phyloP scores from a whole-genome alignment of 53 echinoderm and acorn worm genomes.

The Arbacia lixula region DNA sequence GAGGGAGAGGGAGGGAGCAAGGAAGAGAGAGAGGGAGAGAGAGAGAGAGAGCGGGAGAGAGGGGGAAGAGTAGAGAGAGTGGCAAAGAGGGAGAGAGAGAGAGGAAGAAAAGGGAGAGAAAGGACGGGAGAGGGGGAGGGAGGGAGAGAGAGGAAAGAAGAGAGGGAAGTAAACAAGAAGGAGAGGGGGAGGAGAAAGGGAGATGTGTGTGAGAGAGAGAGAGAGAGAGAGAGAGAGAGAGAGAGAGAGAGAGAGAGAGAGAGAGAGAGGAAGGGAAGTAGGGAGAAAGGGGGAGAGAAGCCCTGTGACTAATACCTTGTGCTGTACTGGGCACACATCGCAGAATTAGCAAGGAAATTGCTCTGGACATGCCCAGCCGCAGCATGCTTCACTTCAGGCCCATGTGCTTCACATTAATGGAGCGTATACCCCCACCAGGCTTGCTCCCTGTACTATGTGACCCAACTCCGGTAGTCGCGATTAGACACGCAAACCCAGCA shows the following conservation, averaged over 20 bases:
- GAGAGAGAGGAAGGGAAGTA: neutral
- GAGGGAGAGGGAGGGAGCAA: neutral
- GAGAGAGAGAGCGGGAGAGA: too few species aligned
- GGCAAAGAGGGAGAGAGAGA: neutral
- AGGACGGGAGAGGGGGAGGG: neutral
- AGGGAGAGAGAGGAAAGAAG: neutral
- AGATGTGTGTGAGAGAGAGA: neutral
- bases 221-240: neutral
- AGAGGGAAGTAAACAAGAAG: neutral
- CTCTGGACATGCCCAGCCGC: constrained; percentile 53
- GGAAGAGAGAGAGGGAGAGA: too few species aligned
- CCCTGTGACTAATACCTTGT: constrained; percentile 40
- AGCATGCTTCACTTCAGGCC: constrained; percentile 28
- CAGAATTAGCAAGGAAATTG: constrained; percentile 59
- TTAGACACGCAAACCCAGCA: constrained; percentile 35
- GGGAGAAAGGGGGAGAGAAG: neutral
- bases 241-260: too few species aligned
- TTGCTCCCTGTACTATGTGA: constrained; percentile 23
- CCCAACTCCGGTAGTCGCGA: constrained; percentile 35
- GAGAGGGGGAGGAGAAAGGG: neutral
- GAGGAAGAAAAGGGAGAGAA: neutral
- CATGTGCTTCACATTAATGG: constrained; percentile 48
- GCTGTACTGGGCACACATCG: constrained; percentile 52
- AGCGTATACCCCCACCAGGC: constrained; percentile 33
- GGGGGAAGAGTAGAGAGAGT: too few species aligned